Conservation (phyloP, 2,888 invertebrate genomes). For the Bembecia ichneumoniformis region DNA sequence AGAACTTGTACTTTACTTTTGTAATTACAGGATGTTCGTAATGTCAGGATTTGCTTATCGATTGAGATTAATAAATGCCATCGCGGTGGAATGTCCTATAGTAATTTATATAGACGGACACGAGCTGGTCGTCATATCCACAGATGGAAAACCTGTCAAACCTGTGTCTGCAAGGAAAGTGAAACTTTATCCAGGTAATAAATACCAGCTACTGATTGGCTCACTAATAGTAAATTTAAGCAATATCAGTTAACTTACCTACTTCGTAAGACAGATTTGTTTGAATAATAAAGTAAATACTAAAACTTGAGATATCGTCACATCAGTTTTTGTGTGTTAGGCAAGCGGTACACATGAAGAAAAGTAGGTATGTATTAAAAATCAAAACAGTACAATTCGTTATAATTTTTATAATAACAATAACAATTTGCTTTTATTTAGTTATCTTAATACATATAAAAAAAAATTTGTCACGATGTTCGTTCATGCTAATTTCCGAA, state of each 20-base stretch:
- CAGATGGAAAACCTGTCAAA: constrained; percentile 65
- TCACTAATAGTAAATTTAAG: no score
- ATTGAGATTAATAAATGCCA: constrained; percentile 69
- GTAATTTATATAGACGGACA: constrained; percentile 61
- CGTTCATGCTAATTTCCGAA: no score
- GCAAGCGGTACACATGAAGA: no score
- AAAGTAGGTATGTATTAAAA: no score
- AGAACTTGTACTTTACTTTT: not conserved
- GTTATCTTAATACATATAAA: no score
- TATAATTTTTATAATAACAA: no score
- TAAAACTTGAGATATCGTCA: no score
- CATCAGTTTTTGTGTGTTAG: no score
- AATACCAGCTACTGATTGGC: not conserved
- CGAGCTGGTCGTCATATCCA: constrained; percentile 61
- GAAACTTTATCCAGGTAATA: constrained; percentile 61
- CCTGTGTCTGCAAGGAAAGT: constrained; percentile 49
- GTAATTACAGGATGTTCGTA: constrained; percentile 51
- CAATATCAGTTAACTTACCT: constrained; percentile 2
- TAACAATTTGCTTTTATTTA: no score
- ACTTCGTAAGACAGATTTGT: not conserved
- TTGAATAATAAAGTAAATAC: no score
- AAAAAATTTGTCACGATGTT: no score
- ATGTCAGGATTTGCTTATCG: constrained; percentile 61
- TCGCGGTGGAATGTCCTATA: constrained; percentile 66
- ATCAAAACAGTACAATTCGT: no score